Evolutionary conservation across 2,113 vertebrate species (phyloP), one percentile per base, ranked within the genome.

Genomic region (Colius striatus): DNA sequence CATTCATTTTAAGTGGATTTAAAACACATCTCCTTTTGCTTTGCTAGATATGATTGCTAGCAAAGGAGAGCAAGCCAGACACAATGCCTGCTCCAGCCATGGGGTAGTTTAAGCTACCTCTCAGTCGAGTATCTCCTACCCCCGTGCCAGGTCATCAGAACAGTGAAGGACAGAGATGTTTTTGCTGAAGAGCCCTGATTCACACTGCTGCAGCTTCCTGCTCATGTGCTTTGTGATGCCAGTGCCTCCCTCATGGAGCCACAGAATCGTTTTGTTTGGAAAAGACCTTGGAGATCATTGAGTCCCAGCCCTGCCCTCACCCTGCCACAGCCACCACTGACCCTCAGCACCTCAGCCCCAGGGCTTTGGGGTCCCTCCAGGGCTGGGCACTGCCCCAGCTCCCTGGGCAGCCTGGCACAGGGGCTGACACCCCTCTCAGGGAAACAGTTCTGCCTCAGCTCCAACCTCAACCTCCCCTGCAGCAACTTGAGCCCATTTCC

Each of bases 151-250:
- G 15, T 25, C 73, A 38, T 17, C 45, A 12, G 41, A 10, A 9
- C 8, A 25, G 13, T 7, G 45, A 41, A 38, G 13, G 77, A 25
- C 0, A 0, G 7, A 5, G 16, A 36, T 8, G 5, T 5, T 65
- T 68, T n/a, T 77, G 19, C 32, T 79, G 53, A n/a, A 60, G 14
- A 86, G 16, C 43, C 68, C 21, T 1, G 17, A 67, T 36, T 77
- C 63, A 51, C 41, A 45, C 48, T 36, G 48, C 54, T 60, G 9
- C 67, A 80, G 38, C 62, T 62, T 77, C 57, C 62, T 30, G 9
- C 55, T 70, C 25, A 1, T 3, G 1, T 17, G 13, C 45, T 71
- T 30, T 38, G 47, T 36, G 22, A 9, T 34, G 36, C 43, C 62
- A 48, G 50, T 10, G 18, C 57, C 75, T 51, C n/a, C 38, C 38